Percentiles rank a stretch among this genome's conserved stretches.
Conservation (phyloP, 2,113 vertebrate species). For the Alectura lathami region DNA sequence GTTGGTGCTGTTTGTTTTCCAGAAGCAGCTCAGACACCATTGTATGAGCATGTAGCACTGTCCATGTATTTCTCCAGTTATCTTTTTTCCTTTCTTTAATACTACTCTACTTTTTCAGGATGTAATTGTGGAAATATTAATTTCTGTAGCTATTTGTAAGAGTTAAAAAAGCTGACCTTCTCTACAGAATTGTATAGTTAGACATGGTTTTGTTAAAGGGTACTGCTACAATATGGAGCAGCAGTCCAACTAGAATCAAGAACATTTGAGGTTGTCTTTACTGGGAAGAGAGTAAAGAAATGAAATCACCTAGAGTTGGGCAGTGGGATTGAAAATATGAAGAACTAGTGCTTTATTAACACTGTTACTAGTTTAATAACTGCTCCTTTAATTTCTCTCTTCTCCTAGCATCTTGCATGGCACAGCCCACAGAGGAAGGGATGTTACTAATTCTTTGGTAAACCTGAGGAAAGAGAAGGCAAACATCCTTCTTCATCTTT, state of each 20-base stretch:
- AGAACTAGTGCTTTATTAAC: not conserved
- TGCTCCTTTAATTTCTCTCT: slow-evolving; percentile 48
- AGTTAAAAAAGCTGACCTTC: not conserved
- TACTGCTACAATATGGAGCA: not conserved
- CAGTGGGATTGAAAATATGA: not conserved
- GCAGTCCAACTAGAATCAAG: not conserved
- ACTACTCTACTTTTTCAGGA: not conserved
- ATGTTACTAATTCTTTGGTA: not conserved
- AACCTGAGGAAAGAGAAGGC: not conserved
- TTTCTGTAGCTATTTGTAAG: not conserved
- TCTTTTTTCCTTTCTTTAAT: not conserved
- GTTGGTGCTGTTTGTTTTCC: not conserved
- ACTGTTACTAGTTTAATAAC: not conserved
- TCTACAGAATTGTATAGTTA: not conserved
- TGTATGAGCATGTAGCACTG: not conserved
- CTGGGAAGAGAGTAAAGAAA: not conserved
- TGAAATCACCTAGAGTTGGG: not conserved
- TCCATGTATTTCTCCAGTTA: not conserved
- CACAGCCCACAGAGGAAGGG: not conserved
- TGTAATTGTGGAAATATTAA: not conserved
- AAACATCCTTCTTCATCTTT: not conserved
- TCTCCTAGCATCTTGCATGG: slow-evolving; percentile 33
- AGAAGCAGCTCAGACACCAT: not conserved
- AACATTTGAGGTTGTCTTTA: not conserved
- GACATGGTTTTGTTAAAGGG: not conserved